Evolutionary conservation across 2,113 vertebrate genomes (phyloP).

Genomic region (Orycteropus afer): DNA sequence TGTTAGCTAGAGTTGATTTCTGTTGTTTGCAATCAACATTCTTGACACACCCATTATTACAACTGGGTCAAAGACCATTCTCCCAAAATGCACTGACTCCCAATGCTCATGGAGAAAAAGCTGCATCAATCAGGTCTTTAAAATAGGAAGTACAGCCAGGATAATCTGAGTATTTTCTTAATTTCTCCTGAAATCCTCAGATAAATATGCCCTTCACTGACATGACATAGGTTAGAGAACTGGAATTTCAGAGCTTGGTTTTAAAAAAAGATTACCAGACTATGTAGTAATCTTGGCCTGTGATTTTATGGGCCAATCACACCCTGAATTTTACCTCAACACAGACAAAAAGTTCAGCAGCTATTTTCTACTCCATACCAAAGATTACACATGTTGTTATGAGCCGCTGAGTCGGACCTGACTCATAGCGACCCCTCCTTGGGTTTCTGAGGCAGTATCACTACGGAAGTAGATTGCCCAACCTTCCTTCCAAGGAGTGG

Average conservation of each 20-base stretch:
- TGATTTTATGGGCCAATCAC: neutral
- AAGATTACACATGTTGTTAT: neutral
- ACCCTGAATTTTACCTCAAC: neutral
- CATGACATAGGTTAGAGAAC: neutral
- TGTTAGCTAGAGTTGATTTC: neutral
- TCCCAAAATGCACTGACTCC: neutral
- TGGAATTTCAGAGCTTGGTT: neutral
- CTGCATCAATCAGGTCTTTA: neutral
- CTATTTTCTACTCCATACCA: neutral
- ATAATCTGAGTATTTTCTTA: neutral
- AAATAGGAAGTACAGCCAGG: neutral
- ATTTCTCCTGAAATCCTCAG: neutral
- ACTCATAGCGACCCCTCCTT: no score
- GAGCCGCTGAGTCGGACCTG: no score
- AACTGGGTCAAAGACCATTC: neutral
- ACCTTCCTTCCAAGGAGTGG: no score
- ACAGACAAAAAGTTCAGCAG: neutral
- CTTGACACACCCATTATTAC: neutral
- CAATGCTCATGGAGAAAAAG: neutral
- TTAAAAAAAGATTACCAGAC: neutral
- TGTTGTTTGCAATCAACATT: neutral
- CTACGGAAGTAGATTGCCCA: no score
- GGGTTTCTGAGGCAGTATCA: no score
- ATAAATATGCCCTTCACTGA: neutral
- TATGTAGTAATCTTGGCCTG: neutral